These are phyloP conservation scores for Strigamia maritima DNA, from an alignment of 2,888 invertebrate genomes.

Conservation along the genomic window DNA sequence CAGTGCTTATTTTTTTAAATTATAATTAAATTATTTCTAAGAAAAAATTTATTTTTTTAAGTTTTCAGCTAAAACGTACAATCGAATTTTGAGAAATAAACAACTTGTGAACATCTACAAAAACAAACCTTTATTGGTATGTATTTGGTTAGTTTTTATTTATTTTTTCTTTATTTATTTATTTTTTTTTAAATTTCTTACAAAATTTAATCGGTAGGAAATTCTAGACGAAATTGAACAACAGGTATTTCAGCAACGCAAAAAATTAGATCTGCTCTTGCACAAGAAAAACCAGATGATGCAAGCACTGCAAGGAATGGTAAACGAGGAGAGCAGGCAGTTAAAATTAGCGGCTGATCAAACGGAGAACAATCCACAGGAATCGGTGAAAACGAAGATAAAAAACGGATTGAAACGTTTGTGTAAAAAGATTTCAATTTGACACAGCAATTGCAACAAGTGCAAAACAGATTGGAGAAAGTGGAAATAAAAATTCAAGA, in stretches of 20 bases:
- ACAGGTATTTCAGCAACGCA: slow-evolving; percentile 13
- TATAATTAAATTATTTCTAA: background rate
- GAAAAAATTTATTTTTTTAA: background rate
- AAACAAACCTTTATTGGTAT: slow-evolving; percentile 2
- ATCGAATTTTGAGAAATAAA: background rate
- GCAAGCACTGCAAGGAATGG: background rate
- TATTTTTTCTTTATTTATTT: background rate
- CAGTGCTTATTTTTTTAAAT: too few species aligned
- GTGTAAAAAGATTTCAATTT: slow-evolving; percentile 4
- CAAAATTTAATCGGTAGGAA: background rate
- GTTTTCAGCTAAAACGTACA: background rate
- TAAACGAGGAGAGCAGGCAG: background rate
- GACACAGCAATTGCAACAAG: slow-evolving; percentile 7
- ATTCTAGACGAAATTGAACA: slow-evolving; percentile 27
- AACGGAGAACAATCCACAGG: background rate
- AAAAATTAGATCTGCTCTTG: background rate
- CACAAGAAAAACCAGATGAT: background rate
- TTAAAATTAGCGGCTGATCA: background rate
- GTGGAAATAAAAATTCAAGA: slow-evolving; percentile 34
- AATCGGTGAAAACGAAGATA: background rate
- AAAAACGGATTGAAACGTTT: background rate
- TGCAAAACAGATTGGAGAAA: background rate
- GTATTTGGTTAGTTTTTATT: background rate
- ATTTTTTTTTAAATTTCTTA: background rate
- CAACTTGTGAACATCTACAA: slow-evolving; percentile 23